A percentile compares a stretch with the other conserved stretches of the same genome.
These are phyloP conservation scores for Barnardius zonarius DNA, from an alignment of 2,113 vertebrate species.

Conservation along the genomic window DNA sequence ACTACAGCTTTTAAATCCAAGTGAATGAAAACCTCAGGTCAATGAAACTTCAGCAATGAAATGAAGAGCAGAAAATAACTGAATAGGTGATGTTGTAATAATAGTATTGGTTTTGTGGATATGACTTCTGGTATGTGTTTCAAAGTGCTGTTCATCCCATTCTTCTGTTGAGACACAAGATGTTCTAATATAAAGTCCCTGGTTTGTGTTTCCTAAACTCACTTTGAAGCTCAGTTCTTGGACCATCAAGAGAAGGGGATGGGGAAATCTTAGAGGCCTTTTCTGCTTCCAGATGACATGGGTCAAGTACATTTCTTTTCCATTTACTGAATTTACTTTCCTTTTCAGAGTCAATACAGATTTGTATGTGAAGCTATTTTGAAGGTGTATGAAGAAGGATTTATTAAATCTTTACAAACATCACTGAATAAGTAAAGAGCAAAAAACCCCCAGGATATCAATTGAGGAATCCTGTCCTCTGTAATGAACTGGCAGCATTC, in stretches of 20 bases:
- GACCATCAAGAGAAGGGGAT: not conserved
- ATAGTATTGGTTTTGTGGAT: not conserved
- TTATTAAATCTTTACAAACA: conserved; percentile 83
- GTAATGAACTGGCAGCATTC: conserved; percentile 50
- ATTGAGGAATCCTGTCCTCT: conserved; percentile 59
- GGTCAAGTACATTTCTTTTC: not conserved
- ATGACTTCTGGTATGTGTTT: not conserved
- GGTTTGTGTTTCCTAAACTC: not conserved
- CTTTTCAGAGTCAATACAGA: conserved; percentile 93
- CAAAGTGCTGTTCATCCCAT: not conserved
- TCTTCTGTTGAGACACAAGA: not conserved
- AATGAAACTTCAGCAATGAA: not conserved
- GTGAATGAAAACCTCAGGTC: not conserved
- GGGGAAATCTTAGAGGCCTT: not conserved
- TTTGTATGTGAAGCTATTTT: conserved; percentile 98
- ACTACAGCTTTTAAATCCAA: not conserved
- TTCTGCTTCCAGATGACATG: not conserved
- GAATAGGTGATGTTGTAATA: not conserved
- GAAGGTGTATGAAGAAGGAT: conserved; percentile 94
- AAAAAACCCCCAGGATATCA: conserved; percentile 56
- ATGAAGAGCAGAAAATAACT: not conserved
- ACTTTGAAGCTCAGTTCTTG: not conserved
- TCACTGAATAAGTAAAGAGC: conserved; percentile 80
- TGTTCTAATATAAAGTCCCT: not conserved
- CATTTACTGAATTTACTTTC: conserved; percentile 36